phyloP scores from a whole-genome alignment of 2,888 invertebrate genomes.

The Acanthoscelides obtectus region DNA sequence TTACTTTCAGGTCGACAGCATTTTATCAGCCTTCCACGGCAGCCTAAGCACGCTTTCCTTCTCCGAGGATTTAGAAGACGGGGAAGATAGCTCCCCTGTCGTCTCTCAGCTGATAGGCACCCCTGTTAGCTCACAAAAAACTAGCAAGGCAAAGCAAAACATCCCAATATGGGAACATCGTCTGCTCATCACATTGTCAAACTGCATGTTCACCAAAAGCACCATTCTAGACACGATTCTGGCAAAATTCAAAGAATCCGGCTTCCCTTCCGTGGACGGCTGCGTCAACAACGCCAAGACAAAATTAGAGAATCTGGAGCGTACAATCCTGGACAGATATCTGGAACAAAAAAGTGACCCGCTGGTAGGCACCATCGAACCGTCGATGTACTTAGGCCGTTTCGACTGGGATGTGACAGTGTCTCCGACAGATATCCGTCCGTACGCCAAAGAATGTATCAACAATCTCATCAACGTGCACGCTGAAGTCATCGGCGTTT shows the following conservation, averaged over 20 bases:
- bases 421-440: slow-evolving; percentile 71
- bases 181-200: slow-evolving; percentile 80
- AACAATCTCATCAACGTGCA: slow-evolving; percentile 77
- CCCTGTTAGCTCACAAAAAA: slow-evolving; percentile 47
- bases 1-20: slow-evolving; percentile 49
- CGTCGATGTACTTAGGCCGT: slow-evolving; percentile 89
- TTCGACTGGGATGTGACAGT: slow-evolving; percentile 81
- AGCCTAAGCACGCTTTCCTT: slow-evolving; percentile 72
- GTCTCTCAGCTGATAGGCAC: slow-evolving; percentile 63
- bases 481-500: slow-evolving; percentile 72
- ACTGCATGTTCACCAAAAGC: slow-evolving; percentile 79
- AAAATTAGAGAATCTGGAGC: slow-evolving; percentile 57
- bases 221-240: slow-evolving; percentile 69
- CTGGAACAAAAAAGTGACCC: slow-evolving; percentile 91
- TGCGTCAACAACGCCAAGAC: slow-evolving; percentile 66
- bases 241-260: slow-evolving; percentile 60
- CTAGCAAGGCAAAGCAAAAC: slow-evolving; percentile 24
- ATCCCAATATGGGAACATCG: slow-evolving; percentile 71
- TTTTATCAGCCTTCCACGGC: slow-evolving; percentile 58
- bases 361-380: slow-evolving; percentile 92
- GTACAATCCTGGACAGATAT: slow-evolving; percentile 70
- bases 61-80: slow-evolving; percentile 62
- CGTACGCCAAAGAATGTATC: slow-evolving; percentile 85
- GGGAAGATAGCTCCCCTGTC: slow-evolving; percentile 50
- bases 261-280: slow-evolving; percentile 66